phyloP scores from a whole-genome alignment of 2,113 vertebrate species.

The Coptodon bakossiorum region DNA sequence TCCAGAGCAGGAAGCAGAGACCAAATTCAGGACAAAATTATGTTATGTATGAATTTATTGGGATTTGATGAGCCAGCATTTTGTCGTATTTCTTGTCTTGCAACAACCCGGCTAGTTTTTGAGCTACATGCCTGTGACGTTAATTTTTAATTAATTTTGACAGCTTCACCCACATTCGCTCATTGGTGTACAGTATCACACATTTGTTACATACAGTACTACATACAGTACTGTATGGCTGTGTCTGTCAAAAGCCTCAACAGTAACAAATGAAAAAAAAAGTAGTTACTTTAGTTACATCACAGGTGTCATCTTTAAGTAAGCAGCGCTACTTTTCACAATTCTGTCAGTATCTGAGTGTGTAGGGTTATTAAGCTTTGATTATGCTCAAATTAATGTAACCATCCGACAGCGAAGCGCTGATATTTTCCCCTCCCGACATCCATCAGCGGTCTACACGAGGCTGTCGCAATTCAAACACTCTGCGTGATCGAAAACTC shows the following conservation, averaged over 20 bases:
- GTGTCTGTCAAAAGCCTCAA: neutral
- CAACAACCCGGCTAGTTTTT: neutral
- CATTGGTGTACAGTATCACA: neutral
- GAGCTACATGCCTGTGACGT: rapidly evolving
- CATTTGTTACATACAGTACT: neutral
- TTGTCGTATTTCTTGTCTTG: neutral
- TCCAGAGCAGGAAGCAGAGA: rapidly evolving
- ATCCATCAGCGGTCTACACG: constrained; percentile 33
- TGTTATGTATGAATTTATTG: neutral
- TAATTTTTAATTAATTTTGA: neutral
- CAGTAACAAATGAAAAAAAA: neutral
- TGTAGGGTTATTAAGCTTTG: constrained; percentile 8
- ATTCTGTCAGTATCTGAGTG: neutral
- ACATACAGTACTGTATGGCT: neutral
- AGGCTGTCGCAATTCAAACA: constrained; percentile 40
- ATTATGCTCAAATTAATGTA: constrained; percentile 54
- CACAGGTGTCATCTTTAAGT: neutral
- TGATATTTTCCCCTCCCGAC: constrained; percentile 31
- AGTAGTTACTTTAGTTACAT: neutral
- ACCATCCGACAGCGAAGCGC: neutral
- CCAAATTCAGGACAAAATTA: neutral
- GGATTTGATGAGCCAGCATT: neutral
- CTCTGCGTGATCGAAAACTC: constrained; percentile 34
- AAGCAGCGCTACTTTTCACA: neutral
- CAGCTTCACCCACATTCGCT: rapidly evolving